Evolutionary conservation across 2,113 vertebrate genomes (phyloP).

Genomic region (Rhombomys opimus): DNA sequence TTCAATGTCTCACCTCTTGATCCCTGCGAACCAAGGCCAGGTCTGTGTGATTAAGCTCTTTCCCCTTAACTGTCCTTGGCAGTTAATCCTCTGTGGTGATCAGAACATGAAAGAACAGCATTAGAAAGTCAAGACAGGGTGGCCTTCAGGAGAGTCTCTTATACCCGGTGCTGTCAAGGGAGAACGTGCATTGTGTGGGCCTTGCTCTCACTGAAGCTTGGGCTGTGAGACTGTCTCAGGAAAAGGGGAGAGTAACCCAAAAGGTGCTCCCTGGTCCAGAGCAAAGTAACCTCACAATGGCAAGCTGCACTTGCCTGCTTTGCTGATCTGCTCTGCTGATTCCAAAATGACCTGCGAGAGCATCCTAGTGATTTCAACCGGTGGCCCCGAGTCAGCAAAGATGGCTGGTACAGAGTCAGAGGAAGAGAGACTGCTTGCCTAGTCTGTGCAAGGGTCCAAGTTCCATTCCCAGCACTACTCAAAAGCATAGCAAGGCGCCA

Average conservation of each 20-base stretch:
- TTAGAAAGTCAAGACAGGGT: background rate
- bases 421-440: background rate
- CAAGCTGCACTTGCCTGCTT: background rate
- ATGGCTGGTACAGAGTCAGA: background rate
- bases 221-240: background rate
- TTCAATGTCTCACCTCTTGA: slow-evolving; percentile 15
- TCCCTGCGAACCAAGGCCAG: background rate
- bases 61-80: slow-evolving; percentile 1
- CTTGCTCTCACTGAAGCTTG: background rate
- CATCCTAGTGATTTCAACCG: background rate
- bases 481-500: background rate
- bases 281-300: background rate
- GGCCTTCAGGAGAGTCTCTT: background rate
- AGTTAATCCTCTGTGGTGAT: slow-evolving; percentile 10
- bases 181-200: background rate
- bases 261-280: background rate
- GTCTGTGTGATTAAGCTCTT: background rate
- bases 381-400: background rate
- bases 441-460: background rate
- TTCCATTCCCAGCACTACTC: background rate
- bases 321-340: background rate
- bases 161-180: background rate
- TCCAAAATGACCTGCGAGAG: background rate
- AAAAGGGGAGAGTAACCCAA: no score
- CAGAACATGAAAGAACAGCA: background rate